Percentiles rank a stretch among this genome's conserved stretches.
phyloP scores from a whole-genome alignment of 2,888 invertebrate genomes.

The Dromius quadrimaculatus region DNA sequence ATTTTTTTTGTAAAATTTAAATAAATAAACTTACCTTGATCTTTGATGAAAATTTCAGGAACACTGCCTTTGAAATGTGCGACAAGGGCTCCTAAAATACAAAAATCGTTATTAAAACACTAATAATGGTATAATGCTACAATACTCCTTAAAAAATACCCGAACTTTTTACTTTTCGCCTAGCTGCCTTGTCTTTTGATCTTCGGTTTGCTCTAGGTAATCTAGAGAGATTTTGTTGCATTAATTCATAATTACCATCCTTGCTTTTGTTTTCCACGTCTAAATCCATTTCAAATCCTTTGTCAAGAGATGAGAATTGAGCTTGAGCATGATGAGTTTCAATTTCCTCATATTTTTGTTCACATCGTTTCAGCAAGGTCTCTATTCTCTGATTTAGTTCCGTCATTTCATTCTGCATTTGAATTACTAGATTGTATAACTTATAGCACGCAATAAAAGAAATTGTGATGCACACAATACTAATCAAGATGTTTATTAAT shows the following conservation, averaged over 20 bases:
- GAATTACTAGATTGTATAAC: constrained; percentile 26
- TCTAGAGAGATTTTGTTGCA: constrained; percentile 26
- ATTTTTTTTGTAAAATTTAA: background rate
- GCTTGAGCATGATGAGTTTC: background rate
- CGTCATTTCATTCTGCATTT: constrained; percentile 30
- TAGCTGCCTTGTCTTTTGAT: constrained; percentile 34
- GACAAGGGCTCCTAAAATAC: constrained; percentile 38
- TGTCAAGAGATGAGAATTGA: background rate
- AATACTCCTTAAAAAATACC: constrained; percentile 49
- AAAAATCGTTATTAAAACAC: constrained; percentile 19
- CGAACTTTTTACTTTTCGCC: constrained; percentile 51
- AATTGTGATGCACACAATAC: constrained; percentile 22
- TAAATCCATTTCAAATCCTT: background rate
- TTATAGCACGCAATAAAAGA: constrained; percentile 27
- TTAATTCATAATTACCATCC: constrained; percentile 50
- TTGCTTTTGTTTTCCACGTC: background rate
- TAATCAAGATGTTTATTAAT: constrained; percentile 34
- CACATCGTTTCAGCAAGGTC: constrained; percentile 6
- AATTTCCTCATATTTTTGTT: background rate
- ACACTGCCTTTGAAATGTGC: constrained; percentile 49
- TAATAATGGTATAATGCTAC: background rate
- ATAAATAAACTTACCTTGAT: constrained; percentile 18
- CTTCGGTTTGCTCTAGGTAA: constrained; percentile 46
- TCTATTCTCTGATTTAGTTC: constrained; percentile 25
- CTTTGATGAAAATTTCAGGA: constrained; percentile 40